Conservation (phyloP, 2,113 vertebrate genomes). For the Stomatorhinus ivindoensis region DNA sequence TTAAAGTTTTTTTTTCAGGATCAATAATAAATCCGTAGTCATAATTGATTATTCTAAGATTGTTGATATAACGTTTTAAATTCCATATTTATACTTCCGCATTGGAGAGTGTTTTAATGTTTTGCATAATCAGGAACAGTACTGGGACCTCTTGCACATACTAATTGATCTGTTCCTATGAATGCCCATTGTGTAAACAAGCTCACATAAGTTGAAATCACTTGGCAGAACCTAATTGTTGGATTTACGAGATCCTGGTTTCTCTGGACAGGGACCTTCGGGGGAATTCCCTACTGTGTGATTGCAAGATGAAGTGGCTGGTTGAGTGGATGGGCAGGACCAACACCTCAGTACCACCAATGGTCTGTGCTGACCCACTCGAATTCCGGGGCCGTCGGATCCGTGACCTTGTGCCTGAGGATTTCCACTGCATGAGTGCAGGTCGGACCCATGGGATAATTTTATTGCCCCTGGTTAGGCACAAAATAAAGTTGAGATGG, state of each 20-base stretch:
- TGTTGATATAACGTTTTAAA: not conserved
- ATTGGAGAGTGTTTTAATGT: not conserved
- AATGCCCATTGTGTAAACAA: not conserved
- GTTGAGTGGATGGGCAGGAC: conserved; percentile 92
- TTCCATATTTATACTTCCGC: not conserved
- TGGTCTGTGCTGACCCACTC: conserved; percentile 81
- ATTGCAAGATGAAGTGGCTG: conserved; percentile 96
- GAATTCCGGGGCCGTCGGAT: conserved; percentile 80
- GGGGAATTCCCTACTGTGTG: conserved; percentile 88
- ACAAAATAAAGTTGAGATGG: not conserved
- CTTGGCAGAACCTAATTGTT: not conserved
- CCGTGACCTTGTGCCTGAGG: conserved; percentile 78
- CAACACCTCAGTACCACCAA: conserved; percentile 88
- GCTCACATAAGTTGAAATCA: not conserved
- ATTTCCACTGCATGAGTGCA: conserved; percentile 93
- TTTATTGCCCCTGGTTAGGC: not conserved
- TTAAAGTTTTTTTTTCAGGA: not conserved
- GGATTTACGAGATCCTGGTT: not conserved
- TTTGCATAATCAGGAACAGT: not conserved
- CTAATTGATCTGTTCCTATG: not conserved
- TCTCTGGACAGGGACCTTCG: conserved; percentile 77
- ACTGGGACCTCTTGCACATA: not conserved
- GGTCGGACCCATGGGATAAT: conserved; percentile 53
- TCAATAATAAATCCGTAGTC: not conserved
- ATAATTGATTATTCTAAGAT: not conserved